Percentiles rank a stretch among this genome's conserved stretches.
Evolutionary conservation across 2,797 vertebrate species (phyloP).

Genomic region (Pangasius djambal): DNA sequence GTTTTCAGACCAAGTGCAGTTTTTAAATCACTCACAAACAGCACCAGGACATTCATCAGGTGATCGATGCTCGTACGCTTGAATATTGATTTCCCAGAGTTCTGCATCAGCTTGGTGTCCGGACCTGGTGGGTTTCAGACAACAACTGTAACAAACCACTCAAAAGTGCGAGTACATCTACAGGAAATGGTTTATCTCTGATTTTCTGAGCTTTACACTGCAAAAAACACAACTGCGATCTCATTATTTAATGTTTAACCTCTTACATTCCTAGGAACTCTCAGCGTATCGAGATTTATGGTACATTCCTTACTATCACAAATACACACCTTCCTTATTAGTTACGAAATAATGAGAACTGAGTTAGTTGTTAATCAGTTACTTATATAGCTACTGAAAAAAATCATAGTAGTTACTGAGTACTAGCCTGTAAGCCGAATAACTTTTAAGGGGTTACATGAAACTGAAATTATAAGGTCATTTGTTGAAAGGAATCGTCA

Average conservation of each 20-base stretch:
- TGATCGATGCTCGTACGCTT: constrained; percentile 91
- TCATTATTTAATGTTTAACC: background rate
- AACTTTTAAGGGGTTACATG: too few species aligned
- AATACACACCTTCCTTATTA: background rate
- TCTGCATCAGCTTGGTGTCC: constrained; percentile 98
- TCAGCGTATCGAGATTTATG: too few species aligned
- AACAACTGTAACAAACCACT: background rate
- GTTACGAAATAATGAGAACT: background rate
- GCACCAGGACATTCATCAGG: constrained; percentile 92
- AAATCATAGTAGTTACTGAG: too few species aligned
- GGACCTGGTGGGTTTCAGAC: constrained; percentile 75
- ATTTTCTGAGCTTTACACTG: background rate
- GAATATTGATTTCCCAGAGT: constrained; percentile 86
- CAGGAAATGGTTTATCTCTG: background rate
- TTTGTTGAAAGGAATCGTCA: background rate
- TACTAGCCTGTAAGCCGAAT: too few species aligned
- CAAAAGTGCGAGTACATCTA: background rate
- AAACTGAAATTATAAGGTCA: too few species aligned
- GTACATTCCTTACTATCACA: background rate
- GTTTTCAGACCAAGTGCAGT: background rate
- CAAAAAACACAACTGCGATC: background rate
- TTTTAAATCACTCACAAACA: constrained; percentile 82
- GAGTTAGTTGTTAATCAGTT: too few species aligned
- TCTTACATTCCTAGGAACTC: background rate
- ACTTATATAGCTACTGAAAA: too few species aligned